Evolutionary conservation across 2,797 vertebrate genomes (phyloP).

Genomic region (Xenentodon cancila): DNA sequence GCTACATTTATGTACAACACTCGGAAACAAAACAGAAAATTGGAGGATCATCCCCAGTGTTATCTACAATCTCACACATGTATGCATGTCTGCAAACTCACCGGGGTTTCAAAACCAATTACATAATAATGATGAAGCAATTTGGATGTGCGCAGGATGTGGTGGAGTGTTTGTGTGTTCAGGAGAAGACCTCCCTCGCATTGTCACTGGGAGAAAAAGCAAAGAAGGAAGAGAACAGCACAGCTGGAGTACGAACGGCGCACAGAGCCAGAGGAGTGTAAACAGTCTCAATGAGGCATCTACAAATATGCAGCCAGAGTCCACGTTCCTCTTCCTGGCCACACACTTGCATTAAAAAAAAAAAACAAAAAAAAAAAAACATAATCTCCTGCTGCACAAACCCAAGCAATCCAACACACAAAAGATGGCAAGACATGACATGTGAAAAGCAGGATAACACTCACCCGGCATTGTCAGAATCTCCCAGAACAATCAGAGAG

Average conservation of each 20-base stretch:
- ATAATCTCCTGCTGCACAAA: neutral
- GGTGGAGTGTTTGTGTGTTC: slow-evolving; percentile 18
- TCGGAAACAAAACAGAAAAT: slow-evolving; percentile 9
- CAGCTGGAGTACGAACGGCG: slow-evolving; percentile 50
- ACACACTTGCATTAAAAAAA: slow-evolving; percentile 14
- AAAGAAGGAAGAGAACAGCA: slow-evolving; percentile 26
- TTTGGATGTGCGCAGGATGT: slow-evolving; percentile 38
- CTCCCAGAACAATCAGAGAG: slow-evolving; percentile 58
- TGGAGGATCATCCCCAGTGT: slow-evolving; percentile 4
- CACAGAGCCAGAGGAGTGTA: slow-evolving; percentile 44
- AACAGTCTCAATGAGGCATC: slow-evolving; percentile 56
- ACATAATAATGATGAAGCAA: slow-evolving; percentile 46
- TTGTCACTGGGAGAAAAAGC: slow-evolving; percentile 42
- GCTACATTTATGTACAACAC: slow-evolving; percentile 37
- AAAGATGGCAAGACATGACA: slow-evolving; percentile 53
- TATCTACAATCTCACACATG: neutral
- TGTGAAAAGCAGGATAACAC: slow-evolving; percentile 63
- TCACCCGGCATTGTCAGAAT: slow-evolving; percentile 81
- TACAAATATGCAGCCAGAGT: slow-evolving; percentile 10
- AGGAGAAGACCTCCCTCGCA: slow-evolving; percentile 42
- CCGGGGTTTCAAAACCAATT: slow-evolving; percentile 49
- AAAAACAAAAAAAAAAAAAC: slow-evolving; percentile 4
- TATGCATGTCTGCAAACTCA: slow-evolving; percentile 22
- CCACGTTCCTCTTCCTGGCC: slow-evolving; percentile 21
- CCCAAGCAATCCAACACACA: slow-evolving; percentile 18